These are phyloP conservation scores for Euwallacea similis DNA, from an alignment of 1,140 invertebrate genomes.

Conservation along the genomic window DNA sequence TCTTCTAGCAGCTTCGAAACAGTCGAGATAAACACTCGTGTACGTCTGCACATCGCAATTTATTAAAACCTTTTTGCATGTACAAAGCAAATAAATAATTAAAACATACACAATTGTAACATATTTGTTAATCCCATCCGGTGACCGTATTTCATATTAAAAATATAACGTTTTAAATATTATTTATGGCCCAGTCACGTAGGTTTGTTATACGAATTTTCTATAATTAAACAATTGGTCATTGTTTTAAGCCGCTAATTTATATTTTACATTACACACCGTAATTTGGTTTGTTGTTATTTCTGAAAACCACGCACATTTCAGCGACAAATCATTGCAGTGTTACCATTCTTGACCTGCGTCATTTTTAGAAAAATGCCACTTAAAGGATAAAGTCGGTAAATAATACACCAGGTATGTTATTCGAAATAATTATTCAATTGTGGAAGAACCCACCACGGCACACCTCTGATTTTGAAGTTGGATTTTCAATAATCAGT, in stretches of 20 bases:
- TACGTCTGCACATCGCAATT: not conserved
- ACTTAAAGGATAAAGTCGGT: too few relatives aligned
- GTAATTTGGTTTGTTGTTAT: not conserved
- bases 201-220: conserved; percentile 11
- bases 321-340: too few relatives aligned
- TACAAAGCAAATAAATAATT: conserved; percentile 4
- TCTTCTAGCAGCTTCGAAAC: not conserved
- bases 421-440: too few relatives aligned
- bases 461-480: too few relatives aligned
- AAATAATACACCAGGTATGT: too few relatives aligned
- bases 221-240: conserved; percentile 15
- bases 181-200: conserved; percentile 15
- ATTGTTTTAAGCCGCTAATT: conserved; percentile 21
- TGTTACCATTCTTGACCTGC: too few relatives aligned
- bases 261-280: conserved; percentile 9
- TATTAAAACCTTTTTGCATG: conserved; percentile 5
- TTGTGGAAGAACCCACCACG: too few relatives aligned
- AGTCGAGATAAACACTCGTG: not conserved
- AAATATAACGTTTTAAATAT: conserved; percentile 18
- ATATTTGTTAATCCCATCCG: conserved; percentile 13
- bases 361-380: too few relatives aligned
- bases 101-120: conserved; percentile 3
- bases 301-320: too few relatives aligned
- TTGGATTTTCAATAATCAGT: too few relatives aligned
- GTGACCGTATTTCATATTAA: conserved; percentile 4